Evolutionary conservation across 2,797 vertebrate genomes (phyloP).

Genomic region (Erethizon dorsatum): DNA sequence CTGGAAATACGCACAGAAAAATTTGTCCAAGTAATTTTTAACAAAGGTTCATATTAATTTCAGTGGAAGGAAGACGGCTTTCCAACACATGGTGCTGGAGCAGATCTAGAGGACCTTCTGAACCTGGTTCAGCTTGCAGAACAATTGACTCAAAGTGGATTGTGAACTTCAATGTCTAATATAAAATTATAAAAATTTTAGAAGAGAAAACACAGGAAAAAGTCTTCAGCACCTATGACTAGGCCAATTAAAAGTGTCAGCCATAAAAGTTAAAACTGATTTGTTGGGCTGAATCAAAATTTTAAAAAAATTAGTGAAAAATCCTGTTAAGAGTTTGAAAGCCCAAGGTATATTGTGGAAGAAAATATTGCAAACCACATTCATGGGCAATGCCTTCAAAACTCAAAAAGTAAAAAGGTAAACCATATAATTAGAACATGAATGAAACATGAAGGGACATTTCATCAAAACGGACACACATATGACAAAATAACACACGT

Average conservation of each 20-base stretch:
- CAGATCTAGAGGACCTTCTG: not conserved
- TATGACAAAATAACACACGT: not conserved
- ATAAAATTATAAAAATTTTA: not conserved
- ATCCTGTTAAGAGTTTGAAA: not conserved
- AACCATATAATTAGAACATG: not conserved
- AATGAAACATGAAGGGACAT: not conserved
- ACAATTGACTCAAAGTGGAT: not conserved
- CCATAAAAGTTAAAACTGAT: not conserved
- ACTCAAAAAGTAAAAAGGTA: not conserved
- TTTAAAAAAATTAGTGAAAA: not conserved
- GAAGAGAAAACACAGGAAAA: not conserved
- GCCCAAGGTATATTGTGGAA: not conserved
- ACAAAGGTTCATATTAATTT: not conserved
- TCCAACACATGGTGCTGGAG: not conserved
- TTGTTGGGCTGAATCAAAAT: not conserved
- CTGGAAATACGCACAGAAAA: not conserved
- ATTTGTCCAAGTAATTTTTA: not conserved
- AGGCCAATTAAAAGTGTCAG: not conserved
- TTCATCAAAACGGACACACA: not conserved
- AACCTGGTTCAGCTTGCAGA: not conserved
- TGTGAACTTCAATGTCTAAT: not conserved
- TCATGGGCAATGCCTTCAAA: not conserved
- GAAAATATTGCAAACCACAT: not conserved
- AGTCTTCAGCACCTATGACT: not conserved
- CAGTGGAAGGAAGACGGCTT: not conserved